Base-by-base conservation (phyloP, 2,888 invertebrate genomes). In the Cosmorhoe ocellata region DNA sequence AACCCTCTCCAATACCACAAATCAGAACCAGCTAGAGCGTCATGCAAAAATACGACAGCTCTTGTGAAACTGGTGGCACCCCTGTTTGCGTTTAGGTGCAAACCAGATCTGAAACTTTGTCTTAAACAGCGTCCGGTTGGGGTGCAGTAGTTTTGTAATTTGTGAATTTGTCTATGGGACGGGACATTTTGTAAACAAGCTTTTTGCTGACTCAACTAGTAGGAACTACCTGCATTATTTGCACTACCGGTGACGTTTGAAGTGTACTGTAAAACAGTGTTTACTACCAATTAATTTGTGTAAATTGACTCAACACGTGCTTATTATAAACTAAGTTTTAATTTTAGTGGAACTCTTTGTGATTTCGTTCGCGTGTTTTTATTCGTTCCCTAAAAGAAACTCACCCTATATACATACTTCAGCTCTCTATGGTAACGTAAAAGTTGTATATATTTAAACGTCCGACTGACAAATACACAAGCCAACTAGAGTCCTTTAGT, bases 31-130 rank as follows among this genome's bases (percentile, higher is more conserved):
- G 24, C n/a, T 37, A 31, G 42, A 38, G 33, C n/a, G 11, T 32
- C 47, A 38, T 41, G 42, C 50, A 68, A 63, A 67, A 67, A 64
- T 64, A 28, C 46, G 37, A 52, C 33, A 53, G 74, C 6, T 67
- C 78, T 63, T 48, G 9, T 22, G 51, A 52, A 46, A 55, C 47
- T 75, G 74, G 81, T 44, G 46, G 57, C 14, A 59, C 59, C 68
- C 74, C 76, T 78, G 77, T 84, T 81, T 79, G 73, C 69, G 66
- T 74, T 79, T 76, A 74, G 74, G 74, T 76, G 79, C 74, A 79
- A 83, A 81, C 76, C 81, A 80, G 78, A 80, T 78, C 74, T 74
- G 69, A 80, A 84, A 86, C 79, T 85, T 84, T 75, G 71, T 73
- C 74, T 69, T 73, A 76, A 79, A 83, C 81, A 73, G 69, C 71